Evolutionary conservation across 2,113 vertebrate species (phyloP), one percentile per base, ranked within the genome.

Genomic region (Dromaius novaehollandiae): DNA sequence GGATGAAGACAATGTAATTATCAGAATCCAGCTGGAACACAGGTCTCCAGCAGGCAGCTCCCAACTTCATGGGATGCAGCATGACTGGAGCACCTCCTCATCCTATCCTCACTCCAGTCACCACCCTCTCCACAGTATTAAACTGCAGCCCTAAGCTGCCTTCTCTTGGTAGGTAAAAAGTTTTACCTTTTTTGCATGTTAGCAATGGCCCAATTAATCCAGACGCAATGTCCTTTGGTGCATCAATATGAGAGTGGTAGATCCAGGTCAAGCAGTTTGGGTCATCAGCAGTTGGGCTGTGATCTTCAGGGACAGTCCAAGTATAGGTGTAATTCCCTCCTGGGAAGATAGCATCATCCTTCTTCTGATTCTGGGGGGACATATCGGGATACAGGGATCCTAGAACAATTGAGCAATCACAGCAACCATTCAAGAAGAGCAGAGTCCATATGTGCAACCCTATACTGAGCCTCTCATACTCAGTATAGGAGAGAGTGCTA

Each of bases 231-330:
- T 98, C 98, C 86, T 97, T 97, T 70, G 98, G 98, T 60, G 98
- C 98, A 96, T 98, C 98, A 77, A 98, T 65, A 48, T 98, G 98
- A 81, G 98, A 98, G 95, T 98, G 98, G 77, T 98, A 98, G 82
- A 98, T 97, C 98, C 98, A 98, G 20, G 98, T 98, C 93, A 98
- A 97, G 82, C 98, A 98, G 74, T 97, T 96, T 64, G 98, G 97
- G 65, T 98, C 98, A 89, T 98, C 97, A 91, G 84, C 91, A n/a
- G 97, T 98, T 63, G 98, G 98, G 76, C 98, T 96, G 81, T 98
- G 98, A 76, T 97, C 87, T 96, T 98, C 96, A 92, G 98, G 97
- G 60, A 98, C 84, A 80, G 97, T 98, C 98, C 98, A 98, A 26
- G 96, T 98, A 50, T 98, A 98, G 19, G 97, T 96, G 51, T 98